Base-by-base conservation (phyloP, 2,888 invertebrate species). In the Andrena dorsata region DNA sequence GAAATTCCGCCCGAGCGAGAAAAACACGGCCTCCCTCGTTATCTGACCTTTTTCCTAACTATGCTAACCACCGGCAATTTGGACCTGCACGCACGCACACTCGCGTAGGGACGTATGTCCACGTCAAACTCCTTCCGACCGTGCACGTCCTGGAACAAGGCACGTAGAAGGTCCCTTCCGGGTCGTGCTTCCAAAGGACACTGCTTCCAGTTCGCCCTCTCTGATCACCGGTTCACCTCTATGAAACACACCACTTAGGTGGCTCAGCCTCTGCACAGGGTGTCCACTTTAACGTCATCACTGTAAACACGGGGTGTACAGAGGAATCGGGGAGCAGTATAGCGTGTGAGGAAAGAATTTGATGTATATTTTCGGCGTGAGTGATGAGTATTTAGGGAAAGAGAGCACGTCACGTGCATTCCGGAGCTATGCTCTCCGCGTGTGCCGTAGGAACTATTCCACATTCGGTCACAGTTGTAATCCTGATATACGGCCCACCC, bases 121-220 rank as follows among this genome's bases (percentile, higher is more conserved):
- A 75, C 64, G 79, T 83, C 81, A 77, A 69, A 79, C 76, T 65
- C 79, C 87, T 79, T 87, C 84, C 87, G 80, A 75, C 56, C 28
- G 66, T 73, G 64, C 70, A 73, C 73, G 68, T 86, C 41, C 73
- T 76, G 75, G 61, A 79, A 83, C 81, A 71, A 70, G 76, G 65
- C 68, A 75, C 70, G 65, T 76, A 30, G 73, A 73, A 35, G 64
- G 66, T 78, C 66, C 72, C 73, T 84, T 83, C 83, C 87, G 85
- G 76, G 8, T n/a, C 56, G 63, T 76, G 64, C 66, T 76, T 70
- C 78, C 60, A 65, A 83, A 85, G 74, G 85, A 80, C 83, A 65
- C 60, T 51, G 60, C 53, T 53, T 41, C 70, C 64, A 73, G 49
- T 32, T 63, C 35, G 41, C 20, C 60, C 30, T 20, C 26, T 51